Percentiles rank a stretch among this genome's conserved stretches.
Conservation (phyloP, 2,888 invertebrate genomes). For the Drosophila merina region DNA sequence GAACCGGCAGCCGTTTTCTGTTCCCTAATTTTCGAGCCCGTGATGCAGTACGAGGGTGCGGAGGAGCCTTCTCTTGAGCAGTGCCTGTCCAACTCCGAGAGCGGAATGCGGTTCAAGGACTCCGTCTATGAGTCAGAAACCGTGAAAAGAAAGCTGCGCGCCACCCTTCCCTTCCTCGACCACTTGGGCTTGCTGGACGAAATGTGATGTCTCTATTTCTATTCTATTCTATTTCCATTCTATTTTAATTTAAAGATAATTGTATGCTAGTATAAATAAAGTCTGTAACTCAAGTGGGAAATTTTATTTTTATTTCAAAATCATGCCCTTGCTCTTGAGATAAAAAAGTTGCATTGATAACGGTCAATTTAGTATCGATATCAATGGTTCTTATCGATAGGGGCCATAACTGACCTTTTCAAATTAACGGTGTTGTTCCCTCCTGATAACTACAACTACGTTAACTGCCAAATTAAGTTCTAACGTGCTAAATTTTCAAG, state of each 20-base stretch:
- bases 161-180: slow-evolving; percentile 79
- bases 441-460: slow-evolving; percentile 11
- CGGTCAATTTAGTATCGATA: not conserved
- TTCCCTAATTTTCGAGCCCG: slow-evolving; percentile 73
- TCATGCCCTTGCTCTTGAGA: not conserved
- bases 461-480: not conserved
- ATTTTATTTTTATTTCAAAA: not conserved
- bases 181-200: slow-evolving; percentile 79
- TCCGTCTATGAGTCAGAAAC: slow-evolving; percentile 68
- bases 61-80: slow-evolving; percentile 77
- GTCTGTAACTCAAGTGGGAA: not conserved
- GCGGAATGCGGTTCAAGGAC: slow-evolving; percentile 67
- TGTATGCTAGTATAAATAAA: not conserved
- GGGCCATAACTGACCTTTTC: slow-evolving; percentile 28
- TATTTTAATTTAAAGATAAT: not conserved
- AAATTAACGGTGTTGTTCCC: not conserved
- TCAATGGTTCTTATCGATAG: not conserved
- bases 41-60: slow-evolving; percentile 74
- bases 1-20: slow-evolving; percentile 73
- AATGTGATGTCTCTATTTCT: slow-evolving; percentile 39
- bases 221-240: too few relatives aligned
- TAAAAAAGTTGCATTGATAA: slow-evolving; percentile 5
- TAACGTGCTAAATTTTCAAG: not conserved
- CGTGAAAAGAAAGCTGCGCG: slow-evolving; percentile 71
- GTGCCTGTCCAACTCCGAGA: slow-evolving; percentile 66